Conservation (phyloP, 2,888 invertebrate species). For the Beris chalybata region DNA sequence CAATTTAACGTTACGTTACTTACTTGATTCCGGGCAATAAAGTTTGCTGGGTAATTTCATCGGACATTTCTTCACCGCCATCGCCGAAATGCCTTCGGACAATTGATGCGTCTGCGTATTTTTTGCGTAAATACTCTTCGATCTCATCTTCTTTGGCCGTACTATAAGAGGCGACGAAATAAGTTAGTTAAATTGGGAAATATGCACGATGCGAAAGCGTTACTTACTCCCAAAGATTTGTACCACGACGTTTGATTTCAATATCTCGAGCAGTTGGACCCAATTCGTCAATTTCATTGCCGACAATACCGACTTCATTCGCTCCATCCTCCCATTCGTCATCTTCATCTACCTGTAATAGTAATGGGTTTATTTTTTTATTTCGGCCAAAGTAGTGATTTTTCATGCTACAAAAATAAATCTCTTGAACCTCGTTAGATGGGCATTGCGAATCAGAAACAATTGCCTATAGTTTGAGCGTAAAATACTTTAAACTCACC, state of each 20-base stretch:
- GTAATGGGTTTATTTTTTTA: too few species aligned
- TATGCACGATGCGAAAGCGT: slow-evolving; percentile 13
- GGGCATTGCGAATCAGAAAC: too few species aligned
- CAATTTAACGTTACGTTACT: slow-evolving; percentile 45
- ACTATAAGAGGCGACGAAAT: slow-evolving; percentile 40
- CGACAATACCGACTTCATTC: slow-evolving; percentile 89
- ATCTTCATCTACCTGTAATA: slow-evolving; percentile 77
- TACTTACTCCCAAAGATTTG: slow-evolving; percentile 82
- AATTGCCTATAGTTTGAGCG: too few species aligned
- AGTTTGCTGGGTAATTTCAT: slow-evolving; percentile 98
- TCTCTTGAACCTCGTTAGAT: too few species aligned
- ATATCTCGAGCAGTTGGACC: slow-evolving; percentile 94
- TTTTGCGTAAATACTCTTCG: slow-evolving; percentile 91
- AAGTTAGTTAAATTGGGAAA: slow-evolving; percentile 49
- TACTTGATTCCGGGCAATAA: slow-evolving; percentile 94
- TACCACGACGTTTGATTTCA: slow-evolving; percentile 83
- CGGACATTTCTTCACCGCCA: slow-evolving; percentile 95
- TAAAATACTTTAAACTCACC: slow-evolving; percentile 48
- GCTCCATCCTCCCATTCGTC: slow-evolving; percentile 97
- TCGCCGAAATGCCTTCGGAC: slow-evolving; percentile 90
- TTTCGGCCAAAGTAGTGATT: too few species aligned
- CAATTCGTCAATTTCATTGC: slow-evolving; percentile 86
- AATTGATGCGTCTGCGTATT: slow-evolving; percentile 90
- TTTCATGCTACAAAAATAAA: too few species aligned
- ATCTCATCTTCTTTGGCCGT: slow-evolving; percentile 95